Evolutionary conservation across 2,888 invertebrate genomes (phyloP), one percentile per base, ranked within the genome.

Genomic region (Coleophora deauratella): DNA sequence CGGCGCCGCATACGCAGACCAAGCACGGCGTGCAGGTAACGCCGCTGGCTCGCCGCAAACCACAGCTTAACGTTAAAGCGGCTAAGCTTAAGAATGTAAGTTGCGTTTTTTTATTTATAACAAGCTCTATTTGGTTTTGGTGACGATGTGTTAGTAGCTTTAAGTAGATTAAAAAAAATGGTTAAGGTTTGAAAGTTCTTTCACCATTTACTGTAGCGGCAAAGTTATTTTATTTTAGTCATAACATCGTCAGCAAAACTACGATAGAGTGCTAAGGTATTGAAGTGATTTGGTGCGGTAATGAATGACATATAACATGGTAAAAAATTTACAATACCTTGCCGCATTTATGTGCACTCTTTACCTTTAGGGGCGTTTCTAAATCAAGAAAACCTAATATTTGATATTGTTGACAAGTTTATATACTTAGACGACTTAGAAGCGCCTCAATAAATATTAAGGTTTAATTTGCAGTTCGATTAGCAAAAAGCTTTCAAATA

Each of bases 21-120:
- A 91, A 91, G 77, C 91, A 92, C 71, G 93, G 91, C 88, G 94
- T 95, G 87, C 95, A 95, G 93, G 95, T 73, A 72, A 64, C 59
- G 37, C 48, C 62, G 43, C 41, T 45, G 21, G 45, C 46, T 42
- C 48, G 45, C 45, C 54, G 45, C 30, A 48, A 40, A 54, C 57
- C 59, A 44, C 62, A 54, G 58, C 52, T 66, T 53, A 63, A 63
- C 49, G 35, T 67, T 62, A 73, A 72, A 50, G 69, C 77, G 45
- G 71, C 68, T 58, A 80, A 74, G 81, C 81, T 82, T 80, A 80
- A 69, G 71, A 78, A 66, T 70, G 82, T 82, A 79, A 82, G 82
- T 82, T 50, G 15, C 21, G 6, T 10, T 8, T 35, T 41, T 35
- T 37, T 30, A 14, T 42, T 35, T n/a, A 39, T 33, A 30, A 30